Base-by-base conservation (phyloP, 92 coral and sea anemone genomes). In the Hydrozoanthus gracilis region DNA sequence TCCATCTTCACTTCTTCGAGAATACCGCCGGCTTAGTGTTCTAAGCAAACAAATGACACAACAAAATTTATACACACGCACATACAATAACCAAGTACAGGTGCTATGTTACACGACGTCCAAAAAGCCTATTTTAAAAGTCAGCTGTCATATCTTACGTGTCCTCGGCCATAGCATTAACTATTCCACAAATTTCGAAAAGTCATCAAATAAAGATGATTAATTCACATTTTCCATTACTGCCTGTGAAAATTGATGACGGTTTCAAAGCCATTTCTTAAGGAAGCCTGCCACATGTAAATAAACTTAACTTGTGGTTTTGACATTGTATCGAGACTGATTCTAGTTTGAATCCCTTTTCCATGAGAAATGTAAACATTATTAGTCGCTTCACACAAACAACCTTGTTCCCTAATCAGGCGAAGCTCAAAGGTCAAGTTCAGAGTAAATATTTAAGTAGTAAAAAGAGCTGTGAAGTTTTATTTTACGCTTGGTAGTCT, bases 21-120 rank as follows among this genome's bases (percentile, higher is more conserved):
- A 94, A 77, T 94, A 94, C n/a, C 98, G 89, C 88, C 98, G 89
- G 86, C 98, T 94, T 4, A 94, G 89, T 8, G 98, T 94, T 77
- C 98, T 94, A 69, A 8, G 20, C 9, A 9, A 48, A 65, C 18
- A 17, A 80, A 0, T 62, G 10, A 16, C 60, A 45, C 5, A 8
- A 2, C 13, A 65, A 48, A 45, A 16, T 27, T 27, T 27, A 27
- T 27, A 27, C 39, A 27, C 39, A 27, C 8, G 46, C 27, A 48
- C 12, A 12, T 27, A 27, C 39, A 27, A 27, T 17, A 9, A 17
- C 8, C 73, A 62, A 16, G 18, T 27, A 12, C 69, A 62, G 69
- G 15, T 10, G 15, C 15, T 13, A 62, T 27, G 39, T 27, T 48
- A 73, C 18, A 14, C 14, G 11, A 45, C n/a, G 3, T 6, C 9